Conservation (phyloP, 2,797 vertebrate species). For the Sebastes hubbsi region DNA sequence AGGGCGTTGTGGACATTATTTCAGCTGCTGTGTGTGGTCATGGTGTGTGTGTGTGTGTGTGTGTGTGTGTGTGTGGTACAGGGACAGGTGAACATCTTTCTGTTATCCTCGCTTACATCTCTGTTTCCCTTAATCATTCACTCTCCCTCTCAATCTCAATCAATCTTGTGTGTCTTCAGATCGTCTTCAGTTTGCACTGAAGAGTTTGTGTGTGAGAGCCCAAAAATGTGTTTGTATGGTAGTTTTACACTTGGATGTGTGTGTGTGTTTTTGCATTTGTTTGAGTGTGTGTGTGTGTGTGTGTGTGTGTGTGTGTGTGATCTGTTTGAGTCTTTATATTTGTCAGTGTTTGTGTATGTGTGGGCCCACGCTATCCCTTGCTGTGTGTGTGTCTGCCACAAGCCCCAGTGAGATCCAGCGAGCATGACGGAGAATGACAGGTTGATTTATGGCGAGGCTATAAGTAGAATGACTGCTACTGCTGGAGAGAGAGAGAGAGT, state of each 20-base stretch:
- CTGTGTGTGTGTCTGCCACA: conserved; percentile 31
- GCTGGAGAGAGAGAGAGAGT: not conserved
- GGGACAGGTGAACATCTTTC: conserved; percentile 35
- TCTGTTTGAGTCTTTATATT: conserved; percentile 15
- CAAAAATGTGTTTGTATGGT: not conserved
- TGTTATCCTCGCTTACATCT: conserved; percentile 23
- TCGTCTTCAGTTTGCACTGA: not conserved
- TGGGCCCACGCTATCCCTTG: conserved; percentile 13
- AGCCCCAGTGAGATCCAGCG: conserved; percentile 78
- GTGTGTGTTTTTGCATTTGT: not conserved
- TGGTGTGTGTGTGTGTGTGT: not conserved
- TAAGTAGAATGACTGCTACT: conserved; percentile 82
- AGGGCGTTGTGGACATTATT: conserved; percentile 24
- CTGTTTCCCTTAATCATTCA: conserved; percentile 20
- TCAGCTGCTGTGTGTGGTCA: conserved; percentile 29
- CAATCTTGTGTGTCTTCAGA: not conserved
- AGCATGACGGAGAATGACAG: conserved; percentile 86
- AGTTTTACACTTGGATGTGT: not conserved
- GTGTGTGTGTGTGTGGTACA: not conserved
- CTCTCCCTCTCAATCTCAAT: conserved; percentile 1
- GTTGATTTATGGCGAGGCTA: conserved; percentile 86
- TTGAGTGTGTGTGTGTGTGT: too few species aligned
- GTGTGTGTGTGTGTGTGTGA: not conserved
- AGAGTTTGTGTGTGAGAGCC: not conserved
- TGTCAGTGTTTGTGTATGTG: conserved; percentile 37